Conservation (phyloP, 1,140 invertebrate genomes). For the Dysdera silvatica region DNA sequence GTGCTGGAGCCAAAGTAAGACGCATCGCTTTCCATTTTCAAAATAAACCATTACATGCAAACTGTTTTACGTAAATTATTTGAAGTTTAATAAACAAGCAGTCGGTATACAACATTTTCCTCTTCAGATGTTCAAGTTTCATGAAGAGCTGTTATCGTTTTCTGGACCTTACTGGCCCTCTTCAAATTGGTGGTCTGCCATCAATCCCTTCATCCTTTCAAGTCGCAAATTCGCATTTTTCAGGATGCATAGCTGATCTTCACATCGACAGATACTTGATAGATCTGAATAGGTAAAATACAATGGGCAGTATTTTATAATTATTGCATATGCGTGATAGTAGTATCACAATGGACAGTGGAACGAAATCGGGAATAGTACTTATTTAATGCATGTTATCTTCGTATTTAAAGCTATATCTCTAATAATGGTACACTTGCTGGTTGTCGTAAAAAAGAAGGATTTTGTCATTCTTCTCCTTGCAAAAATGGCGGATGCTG, state of each 20-base stretch:
- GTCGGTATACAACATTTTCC: background rate
- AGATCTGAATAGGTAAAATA: conserved; percentile 67
- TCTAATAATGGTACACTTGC: conserved; percentile 77
- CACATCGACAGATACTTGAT: conserved; percentile 78
- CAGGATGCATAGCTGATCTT: conserved; percentile 85
- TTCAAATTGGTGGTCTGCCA: conserved; percentile 89
- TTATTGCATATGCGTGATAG: too few species aligned
- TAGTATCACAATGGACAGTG: background rate
- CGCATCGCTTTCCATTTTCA: too few species aligned
- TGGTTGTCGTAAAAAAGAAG: conserved; percentile 77
- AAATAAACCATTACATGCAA: too few species aligned
- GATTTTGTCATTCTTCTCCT: conserved; percentile 69
- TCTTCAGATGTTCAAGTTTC: conserved; percentile 63
- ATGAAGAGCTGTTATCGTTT: conserved; percentile 92
- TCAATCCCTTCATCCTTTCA: conserved; percentile 65
- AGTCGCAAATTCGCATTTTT: conserved; percentile 70
- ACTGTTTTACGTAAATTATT: too few species aligned
- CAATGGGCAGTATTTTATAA: background rate
- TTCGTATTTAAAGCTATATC: conserved; percentile 57
- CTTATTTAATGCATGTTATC: background rate
- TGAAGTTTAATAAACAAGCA: too few species aligned
- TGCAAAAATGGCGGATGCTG: conserved; percentile 82
- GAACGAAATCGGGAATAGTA: background rate
- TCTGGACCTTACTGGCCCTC: conserved; percentile 86
- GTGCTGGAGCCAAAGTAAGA: conserved; percentile 40